Evolutionary conservation across 2,797 vertebrate genomes (phyloP), one percentile per base, ranked within the genome.

Genomic region (Crocodylus rhombifer): DNA sequence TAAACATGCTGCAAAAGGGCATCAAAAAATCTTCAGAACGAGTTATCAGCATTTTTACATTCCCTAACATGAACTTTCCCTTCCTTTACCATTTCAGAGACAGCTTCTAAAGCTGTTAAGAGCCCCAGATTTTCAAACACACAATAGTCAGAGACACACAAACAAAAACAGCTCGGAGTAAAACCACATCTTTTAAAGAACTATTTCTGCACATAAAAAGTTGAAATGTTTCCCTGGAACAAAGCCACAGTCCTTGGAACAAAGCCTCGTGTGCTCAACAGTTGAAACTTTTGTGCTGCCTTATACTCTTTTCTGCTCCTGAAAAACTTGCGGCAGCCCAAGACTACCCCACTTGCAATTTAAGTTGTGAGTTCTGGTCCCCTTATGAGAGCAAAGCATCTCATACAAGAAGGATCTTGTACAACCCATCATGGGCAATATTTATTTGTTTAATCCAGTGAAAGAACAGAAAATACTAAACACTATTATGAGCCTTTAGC

Each of bases 11-110:
- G 84, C 7, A 78, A 83, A 87, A 88, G 30, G 71, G 14, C 57
- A 87, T 89, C 80, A 82, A 89, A 93, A 90, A 56, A 78, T 23
- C 58, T 7, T 84, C 67, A 33, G 79, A 74, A 30, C 77, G 30
- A 92, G 75, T 30, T 92, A 88, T 82, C 93, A 94, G 33, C 26
- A 36, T 81, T 90, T 95, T 93, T 69, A 82, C 21, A 89, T 94
- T 91, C 86, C 76, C 80, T 42, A 71, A 80, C 15, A 64, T 85
- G 82, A 90, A 71, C 51, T 77, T 69, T n/a, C 82, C 90, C 42
- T 86, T 84, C 61, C 62, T 88, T 89, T 76, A 11, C 77, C 80
- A 94, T 21, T 88, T 58, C 28, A 82, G 14, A 30, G n/a, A 81
- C 10, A 13, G 77, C 57, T 57, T 62, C 23, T 23, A 3, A 14